phyloP scores from a whole-genome alignment of 2,797 vertebrate species.

The Lepus oiostolus region DNA sequence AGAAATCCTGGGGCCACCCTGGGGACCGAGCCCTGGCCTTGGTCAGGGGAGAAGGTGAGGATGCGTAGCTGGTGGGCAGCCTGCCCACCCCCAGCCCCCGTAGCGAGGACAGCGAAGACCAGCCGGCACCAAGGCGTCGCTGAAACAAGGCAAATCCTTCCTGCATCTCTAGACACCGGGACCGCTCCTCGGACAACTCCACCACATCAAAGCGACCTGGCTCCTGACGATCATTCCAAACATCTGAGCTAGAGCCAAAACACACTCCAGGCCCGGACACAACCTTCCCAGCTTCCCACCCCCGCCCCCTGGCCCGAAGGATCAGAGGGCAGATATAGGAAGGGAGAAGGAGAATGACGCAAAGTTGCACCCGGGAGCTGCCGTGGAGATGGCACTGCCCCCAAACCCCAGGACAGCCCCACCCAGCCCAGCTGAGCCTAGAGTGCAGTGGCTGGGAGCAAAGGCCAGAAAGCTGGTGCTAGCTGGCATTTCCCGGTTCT shows the following conservation, averaged over 20 bases:
- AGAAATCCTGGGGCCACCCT: background rate
- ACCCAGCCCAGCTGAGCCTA: background rate
- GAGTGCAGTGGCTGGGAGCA: background rate
- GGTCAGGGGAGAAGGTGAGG: background rate
- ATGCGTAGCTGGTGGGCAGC: background rate
- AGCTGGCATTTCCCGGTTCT: background rate
- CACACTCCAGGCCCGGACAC: background rate
- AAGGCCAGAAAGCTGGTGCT: constrained; percentile 22
- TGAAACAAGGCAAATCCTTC: background rate
- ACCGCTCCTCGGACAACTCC: background rate
- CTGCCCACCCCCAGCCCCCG: background rate
- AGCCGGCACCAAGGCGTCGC: background rate
- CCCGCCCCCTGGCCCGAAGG: rapidly evolving
- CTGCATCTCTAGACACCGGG: constrained; percentile 40
- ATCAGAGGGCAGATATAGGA: background rate
- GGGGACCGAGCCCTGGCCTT: background rate
- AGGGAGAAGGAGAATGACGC: background rate
- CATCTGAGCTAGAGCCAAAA: background rate
- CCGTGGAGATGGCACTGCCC: background rate
- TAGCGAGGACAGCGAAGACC: background rate
- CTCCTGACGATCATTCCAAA: constrained; percentile 65
- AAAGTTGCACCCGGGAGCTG: rapidly evolving
- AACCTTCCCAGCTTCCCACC: background rate
- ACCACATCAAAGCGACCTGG: constrained; percentile 65
- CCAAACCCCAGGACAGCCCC: background rate